A percentile compares a stretch with the other conserved stretches of the same genome.
phyloP scores from a whole-genome alignment of 2,888 invertebrate genomes.

The Machimus rusticus region DNA sequence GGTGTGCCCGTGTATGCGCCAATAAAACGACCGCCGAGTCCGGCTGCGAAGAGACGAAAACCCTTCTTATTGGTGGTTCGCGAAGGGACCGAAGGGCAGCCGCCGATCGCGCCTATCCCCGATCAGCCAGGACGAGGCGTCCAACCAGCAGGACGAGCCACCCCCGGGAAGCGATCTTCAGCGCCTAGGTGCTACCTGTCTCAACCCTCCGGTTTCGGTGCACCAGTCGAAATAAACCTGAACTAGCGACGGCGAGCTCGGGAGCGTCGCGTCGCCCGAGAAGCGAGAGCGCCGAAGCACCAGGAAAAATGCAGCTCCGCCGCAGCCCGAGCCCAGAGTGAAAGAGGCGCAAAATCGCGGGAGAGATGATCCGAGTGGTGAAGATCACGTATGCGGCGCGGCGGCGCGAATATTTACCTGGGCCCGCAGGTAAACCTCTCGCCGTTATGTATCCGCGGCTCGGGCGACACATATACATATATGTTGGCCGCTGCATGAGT shows the following conservation, averaged over 20 bases:
- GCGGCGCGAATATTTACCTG: not conserved
- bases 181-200: not conserved
- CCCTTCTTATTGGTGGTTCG: constrained; percentile 8
- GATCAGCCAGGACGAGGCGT: not conserved
- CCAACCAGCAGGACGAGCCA: not conserved
- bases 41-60: not conserved
- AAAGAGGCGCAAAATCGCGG: not conserved
- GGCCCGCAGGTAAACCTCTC: not conserved
- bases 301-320: not conserved
- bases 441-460: not conserved
- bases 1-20: not conserved
- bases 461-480: not conserved
- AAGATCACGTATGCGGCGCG: not conserved
- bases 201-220: not conserved
- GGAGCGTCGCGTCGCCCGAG: not conserved
- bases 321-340: not conserved
- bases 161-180: not conserved
- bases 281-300: not conserved
- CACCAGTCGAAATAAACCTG: not conserved
- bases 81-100: not conserved
- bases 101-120: not conserved
- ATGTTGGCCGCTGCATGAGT: not conserved
- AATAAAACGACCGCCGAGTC: not conserved
- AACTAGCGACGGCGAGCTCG: not conserved
- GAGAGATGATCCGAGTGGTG: constrained; percentile 1